Conservation (phyloP, 2,797 vertebrate genomes). For the Lithobates pipiens region DNA sequence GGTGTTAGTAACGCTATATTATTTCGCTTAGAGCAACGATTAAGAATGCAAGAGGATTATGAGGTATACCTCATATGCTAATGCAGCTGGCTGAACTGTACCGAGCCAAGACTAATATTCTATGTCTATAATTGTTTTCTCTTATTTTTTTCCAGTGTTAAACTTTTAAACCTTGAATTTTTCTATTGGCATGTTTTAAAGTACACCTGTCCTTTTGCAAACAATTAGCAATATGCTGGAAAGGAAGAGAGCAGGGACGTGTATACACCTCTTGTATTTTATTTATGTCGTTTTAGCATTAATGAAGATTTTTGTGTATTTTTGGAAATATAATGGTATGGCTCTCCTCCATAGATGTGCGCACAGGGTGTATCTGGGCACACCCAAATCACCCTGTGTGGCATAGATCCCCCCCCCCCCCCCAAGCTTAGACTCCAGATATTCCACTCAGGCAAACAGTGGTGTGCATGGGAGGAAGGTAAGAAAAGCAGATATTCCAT, state of each 20-base stretch:
- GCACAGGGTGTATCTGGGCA: no score
- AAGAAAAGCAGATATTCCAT: no score
- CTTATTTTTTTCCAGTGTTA: not conserved
- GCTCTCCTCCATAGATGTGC: no score
- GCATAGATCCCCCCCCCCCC: no score
- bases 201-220: not conserved
- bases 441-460: no score
- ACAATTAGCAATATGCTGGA: not conserved
- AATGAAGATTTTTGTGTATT: not conserved
- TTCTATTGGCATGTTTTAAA: conserved; percentile 59
- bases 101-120: conserved; percentile 21
- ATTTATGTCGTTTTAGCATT: no score
- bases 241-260: not conserved
- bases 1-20: conserved; percentile 74
- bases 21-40: conserved; percentile 70
- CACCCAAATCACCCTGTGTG: no score
- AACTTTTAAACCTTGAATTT: conserved; percentile 73
- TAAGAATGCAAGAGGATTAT: conserved; percentile 68
- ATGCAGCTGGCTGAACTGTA: not conserved
- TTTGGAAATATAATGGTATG: not conserved
- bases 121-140: conserved; percentile 20
- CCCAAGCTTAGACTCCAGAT: no score
- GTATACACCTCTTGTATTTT: not conserved
- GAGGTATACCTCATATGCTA: conserved; percentile 73
- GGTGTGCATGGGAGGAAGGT: no score